Evolutionary conservation across 2,888 invertebrate species (phyloP).

Genomic region (Sisyra terminalis): DNA sequence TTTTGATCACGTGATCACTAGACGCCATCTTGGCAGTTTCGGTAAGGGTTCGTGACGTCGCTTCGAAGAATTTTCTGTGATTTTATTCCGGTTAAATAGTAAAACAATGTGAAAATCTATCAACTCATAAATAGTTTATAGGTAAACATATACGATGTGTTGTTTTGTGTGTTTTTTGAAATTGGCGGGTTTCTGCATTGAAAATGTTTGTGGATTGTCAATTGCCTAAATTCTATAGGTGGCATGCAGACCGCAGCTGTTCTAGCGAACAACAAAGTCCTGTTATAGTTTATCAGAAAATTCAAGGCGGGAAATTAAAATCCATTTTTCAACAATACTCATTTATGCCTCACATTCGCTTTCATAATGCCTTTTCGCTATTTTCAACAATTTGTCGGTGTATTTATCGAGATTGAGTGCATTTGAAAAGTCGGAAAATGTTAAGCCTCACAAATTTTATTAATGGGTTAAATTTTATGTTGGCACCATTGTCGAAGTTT

Average conservation of each 20-base stretch:
- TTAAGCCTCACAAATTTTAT: no score
- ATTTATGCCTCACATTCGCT: no score
- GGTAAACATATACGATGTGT: background rate
- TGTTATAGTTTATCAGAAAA: slow-evolving; percentile 3
- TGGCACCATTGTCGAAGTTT: no score
- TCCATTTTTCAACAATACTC: background rate
- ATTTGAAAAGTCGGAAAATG: no score
- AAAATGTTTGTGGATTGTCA: slow-evolving; percentile 5
- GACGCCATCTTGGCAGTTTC: slow-evolving; percentile 41
- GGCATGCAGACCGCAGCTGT: slow-evolving; percentile 23
- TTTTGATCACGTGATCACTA: slow-evolving; percentile 36
- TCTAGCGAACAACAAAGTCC: slow-evolving; percentile 12
- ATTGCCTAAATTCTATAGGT: slow-evolving; percentile 22
- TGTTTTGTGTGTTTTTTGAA: slow-evolving; percentile 3
- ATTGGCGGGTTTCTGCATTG: slow-evolving; percentile 4
- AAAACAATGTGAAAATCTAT: background rate
- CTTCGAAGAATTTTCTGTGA: slow-evolving; percentile 14
- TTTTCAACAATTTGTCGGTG: no score
- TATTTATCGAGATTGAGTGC: no score
- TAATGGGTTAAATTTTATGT: no score
- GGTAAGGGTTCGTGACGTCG: slow-evolving; percentile 31
- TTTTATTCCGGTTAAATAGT: slow-evolving; percentile 6
- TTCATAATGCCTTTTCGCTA: no score
- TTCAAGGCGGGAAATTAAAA: slow-evolving; percentile 5
- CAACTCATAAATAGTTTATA: background rate